phyloP scores from a whole-genome alignment of 2,797 vertebrate genomes.

The Arrhamphus sclerolepis region DNA sequence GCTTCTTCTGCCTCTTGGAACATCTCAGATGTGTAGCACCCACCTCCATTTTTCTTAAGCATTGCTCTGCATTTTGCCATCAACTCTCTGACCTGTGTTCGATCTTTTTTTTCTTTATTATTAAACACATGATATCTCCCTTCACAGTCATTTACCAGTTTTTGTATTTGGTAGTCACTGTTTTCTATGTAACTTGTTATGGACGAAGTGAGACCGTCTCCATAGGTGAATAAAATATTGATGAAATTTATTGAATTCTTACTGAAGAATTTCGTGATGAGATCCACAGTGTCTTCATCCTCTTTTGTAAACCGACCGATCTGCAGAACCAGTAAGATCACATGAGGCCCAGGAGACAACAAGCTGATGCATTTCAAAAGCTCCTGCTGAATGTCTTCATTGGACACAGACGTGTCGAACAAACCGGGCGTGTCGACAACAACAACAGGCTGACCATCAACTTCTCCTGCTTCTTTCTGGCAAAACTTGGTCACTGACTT shows the following conservation, averaged over 20 bases:
- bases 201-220: constrained; percentile 12
- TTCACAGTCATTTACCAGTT: constrained; percentile 29
- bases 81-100: constrained; percentile 26
- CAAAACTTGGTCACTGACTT: constrained; percentile 12
- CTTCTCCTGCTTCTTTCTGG: background rate
- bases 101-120: constrained; percentile 23
- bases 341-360: constrained; percentile 50
- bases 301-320: constrained; percentile 29
- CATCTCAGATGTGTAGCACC: constrained; percentile 34
- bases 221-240: constrained; percentile 42
- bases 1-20: constrained; percentile 26
- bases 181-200: background rate
- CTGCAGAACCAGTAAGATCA: constrained; percentile 45
- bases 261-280: constrained; percentile 40
- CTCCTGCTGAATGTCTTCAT: constrained; percentile 2
- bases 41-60: constrained; percentile 16
- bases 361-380: constrained; percentile 22
- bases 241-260: constrained; percentile 7
- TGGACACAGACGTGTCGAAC: constrained; percentile 16
- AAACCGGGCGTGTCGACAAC: constrained; percentile 41
- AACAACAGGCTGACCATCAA: constrained; percentile 8
- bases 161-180: background rate
- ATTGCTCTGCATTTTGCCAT: constrained; percentile 20
- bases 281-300: constrained; percentile 20
- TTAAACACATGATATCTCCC: constrained; percentile 36